Conservation (phyloP, 2,888 invertebrate genomes). For the Aspidapion aeneum region DNA sequence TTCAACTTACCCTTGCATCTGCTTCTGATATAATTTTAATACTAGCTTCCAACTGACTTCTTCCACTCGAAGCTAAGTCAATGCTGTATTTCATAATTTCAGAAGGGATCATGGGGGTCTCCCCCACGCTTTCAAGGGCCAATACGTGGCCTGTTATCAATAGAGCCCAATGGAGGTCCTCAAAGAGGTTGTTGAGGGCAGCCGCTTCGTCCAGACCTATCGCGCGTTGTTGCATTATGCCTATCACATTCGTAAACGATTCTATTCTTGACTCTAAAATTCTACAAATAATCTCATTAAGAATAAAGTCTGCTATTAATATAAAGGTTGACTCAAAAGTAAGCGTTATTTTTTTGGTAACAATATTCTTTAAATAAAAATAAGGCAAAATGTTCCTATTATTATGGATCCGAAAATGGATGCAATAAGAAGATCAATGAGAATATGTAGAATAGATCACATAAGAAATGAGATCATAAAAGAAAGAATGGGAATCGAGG, state of each 20-base stretch:
- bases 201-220: conserved; percentile 43
- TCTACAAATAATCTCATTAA: too few relatives aligned
- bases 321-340: conserved; percentile 7
- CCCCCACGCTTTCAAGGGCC: conserved; percentile 64
- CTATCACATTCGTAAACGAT: conserved; percentile 40
- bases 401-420: too few relatives aligned
- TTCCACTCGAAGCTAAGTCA: conserved; percentile 46
- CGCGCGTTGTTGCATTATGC: conserved; percentile 43
- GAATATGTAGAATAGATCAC: too few relatives aligned
- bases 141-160: conserved; percentile 70
- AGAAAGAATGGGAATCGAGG: too few relatives aligned
- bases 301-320: too few relatives aligned
- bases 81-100: conserved; percentile 61
- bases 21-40: conserved; percentile 35
- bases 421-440: too few relatives aligned
- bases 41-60: conserved; percentile 41
- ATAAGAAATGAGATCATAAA: too few relatives aligned
- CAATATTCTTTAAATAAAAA: too few relatives aligned
- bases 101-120: conserved; percentile 61
- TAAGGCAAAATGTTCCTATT: too few relatives aligned
- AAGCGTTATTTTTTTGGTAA: not conserved
- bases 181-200: conserved; percentile 64
- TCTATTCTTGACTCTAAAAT: conserved; percentile 44
- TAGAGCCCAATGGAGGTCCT: conserved; percentile 88
- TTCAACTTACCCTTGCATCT: conserved; percentile 19